Conservation (phyloP, 2,113 vertebrate species). For the Phalacrocorax pelagicus region DNA sequence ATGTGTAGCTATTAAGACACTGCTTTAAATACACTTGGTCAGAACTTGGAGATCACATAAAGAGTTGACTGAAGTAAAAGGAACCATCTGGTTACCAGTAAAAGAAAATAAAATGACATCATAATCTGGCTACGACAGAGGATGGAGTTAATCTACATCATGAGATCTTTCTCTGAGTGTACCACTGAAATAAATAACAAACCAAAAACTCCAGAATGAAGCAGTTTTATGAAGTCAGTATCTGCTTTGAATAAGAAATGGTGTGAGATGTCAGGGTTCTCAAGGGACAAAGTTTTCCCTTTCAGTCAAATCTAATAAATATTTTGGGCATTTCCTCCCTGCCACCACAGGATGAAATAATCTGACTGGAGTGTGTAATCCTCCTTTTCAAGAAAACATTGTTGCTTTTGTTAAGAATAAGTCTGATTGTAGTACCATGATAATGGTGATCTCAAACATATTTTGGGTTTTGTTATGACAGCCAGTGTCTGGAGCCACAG, state of each 20-base stretch:
- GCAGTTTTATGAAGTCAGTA: neutral
- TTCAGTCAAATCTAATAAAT: neutral
- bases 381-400: neutral
- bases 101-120: neutral
- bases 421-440: neutral
- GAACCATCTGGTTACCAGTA: neutral
- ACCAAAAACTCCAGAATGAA: too few relatives aligned
- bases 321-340: rapidly evolving
- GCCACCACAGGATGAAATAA: rapidly evolving
- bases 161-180: neutral
- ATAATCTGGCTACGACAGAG: neutral
- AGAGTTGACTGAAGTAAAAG: neutral
- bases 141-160: neutral
- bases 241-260: neutral
- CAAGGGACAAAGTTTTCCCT: neutral
- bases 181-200: neutral
- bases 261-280: neutral
- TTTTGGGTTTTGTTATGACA: neutral
- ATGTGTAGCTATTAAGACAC: neutral
- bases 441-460: rapidly evolving
- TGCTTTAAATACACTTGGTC: neutral
- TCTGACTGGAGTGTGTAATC: neutral
- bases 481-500: neutral
- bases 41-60: neutral
- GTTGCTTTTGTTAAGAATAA: rapidly evolving